These are phyloP conservation scores for Tympanoctomys barrerae DNA, from an alignment of 2,797 vertebrate genomes.

Conservation along the genomic window DNA sequence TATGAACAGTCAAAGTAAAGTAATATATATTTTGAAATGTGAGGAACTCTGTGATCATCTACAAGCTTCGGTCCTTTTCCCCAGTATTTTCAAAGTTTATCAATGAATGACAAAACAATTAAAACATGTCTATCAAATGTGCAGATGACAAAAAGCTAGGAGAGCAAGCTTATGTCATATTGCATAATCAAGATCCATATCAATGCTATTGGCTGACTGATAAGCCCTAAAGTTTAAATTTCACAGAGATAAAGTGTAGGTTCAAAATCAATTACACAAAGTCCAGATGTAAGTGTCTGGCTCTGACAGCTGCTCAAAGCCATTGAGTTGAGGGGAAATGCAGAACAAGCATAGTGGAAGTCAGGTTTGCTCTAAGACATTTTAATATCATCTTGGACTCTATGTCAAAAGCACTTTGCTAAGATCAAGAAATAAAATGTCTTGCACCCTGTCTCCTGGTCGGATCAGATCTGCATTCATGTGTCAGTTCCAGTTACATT, in stretches of 20 bases:
- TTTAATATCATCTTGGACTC: constrained; percentile 40
- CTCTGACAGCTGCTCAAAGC: constrained; percentile 53
- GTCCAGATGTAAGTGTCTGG: not conserved
- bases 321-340: constrained; percentile 36
- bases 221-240: constrained; percentile 47
- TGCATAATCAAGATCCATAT: constrained; percentile 24
- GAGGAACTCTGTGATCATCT: not conserved
- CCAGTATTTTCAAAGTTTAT: constrained; percentile 31
- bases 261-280: constrained; percentile 26
- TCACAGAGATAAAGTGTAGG: constrained; percentile 6
- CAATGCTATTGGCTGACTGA: constrained; percentile 39
- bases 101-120: not conserved
- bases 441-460: not conserved
- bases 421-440: constrained; percentile 39
- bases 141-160: not conserved
- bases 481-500: constrained; percentile 24
- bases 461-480: constrained; percentile 35
- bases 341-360: not conserved
- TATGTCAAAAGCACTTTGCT: constrained; percentile 52
- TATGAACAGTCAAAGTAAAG: not conserved
- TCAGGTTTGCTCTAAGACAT: constrained; percentile 32
- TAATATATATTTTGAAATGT: not conserved
- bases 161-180: not conserved
- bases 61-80: not conserved
- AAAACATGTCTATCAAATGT: not conserved